These are phyloP conservation scores for Psittacula derbiana DNA, from an alignment of 2,797 vertebrate genomes.

Conservation along the genomic window DNA sequence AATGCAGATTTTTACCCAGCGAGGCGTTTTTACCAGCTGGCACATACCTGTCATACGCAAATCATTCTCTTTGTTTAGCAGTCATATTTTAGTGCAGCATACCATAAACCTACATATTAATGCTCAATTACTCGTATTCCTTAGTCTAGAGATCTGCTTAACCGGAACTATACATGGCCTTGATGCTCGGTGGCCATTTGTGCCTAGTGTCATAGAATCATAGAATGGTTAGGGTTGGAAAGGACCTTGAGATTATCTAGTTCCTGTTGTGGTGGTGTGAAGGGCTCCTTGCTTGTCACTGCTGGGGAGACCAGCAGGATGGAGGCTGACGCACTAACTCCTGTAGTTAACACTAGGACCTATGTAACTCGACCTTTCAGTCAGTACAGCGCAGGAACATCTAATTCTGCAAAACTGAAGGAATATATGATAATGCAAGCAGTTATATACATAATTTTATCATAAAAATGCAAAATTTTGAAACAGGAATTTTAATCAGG, in stretches of 20 bases:
- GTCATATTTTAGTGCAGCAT: constrained; percentile 51
- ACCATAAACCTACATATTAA: constrained; percentile 47
- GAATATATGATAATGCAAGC: constrained; percentile 9
- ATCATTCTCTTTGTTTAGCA: constrained; percentile 55
- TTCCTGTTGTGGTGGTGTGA: not conserved
- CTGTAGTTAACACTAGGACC: not conserved
- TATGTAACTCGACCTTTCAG: not conserved
- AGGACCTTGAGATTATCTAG: not conserved
- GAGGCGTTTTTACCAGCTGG: constrained; percentile 57
- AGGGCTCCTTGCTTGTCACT: not conserved
- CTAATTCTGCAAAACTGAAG: constrained; percentile 41
- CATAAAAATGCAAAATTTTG: constrained; percentile 1
- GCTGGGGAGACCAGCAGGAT: not conserved
- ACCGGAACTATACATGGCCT: not conserved
- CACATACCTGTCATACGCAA: not conserved
- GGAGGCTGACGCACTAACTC: not conserved
- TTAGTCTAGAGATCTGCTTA: constrained; percentile 42
- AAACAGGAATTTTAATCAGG: constrained; percentile 39
- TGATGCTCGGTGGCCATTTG: not conserved
- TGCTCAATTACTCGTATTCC: constrained; percentile 21
- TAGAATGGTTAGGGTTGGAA: not conserved
- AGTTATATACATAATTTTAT: constrained; percentile 5
- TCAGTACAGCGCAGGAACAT: not conserved
- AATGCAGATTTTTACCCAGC: constrained; percentile 30
- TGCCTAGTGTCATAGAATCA: not conserved